phyloP scores from a whole-genome alignment of 2,113 vertebrate species.

The Jaculus jaculus region DNA sequence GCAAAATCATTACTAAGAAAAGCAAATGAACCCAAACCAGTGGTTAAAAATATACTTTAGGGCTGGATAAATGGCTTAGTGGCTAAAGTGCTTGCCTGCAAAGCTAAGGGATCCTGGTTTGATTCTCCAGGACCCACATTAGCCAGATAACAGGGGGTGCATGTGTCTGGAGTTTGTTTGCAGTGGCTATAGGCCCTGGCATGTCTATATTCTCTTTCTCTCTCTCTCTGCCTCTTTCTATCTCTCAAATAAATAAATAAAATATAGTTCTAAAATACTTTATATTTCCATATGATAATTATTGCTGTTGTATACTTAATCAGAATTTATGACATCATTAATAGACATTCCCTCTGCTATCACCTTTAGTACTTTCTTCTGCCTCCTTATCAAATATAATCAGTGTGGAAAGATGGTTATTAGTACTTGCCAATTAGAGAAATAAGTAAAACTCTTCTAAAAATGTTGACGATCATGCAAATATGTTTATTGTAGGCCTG shows the following conservation, averaged over 20 bases:
- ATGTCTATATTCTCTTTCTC: too few relatives aligned
- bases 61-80: too few relatives aligned
- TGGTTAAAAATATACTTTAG: neutral
- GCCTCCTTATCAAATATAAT: neutral
- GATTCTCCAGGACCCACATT: too few relatives aligned
- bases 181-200: too few relatives aligned
- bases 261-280: too few relatives aligned
- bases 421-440: neutral
- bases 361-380: neutral
- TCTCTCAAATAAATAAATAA: too few relatives aligned
- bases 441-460: neutral
- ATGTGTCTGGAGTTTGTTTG: too few relatives aligned
- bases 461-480: neutral
- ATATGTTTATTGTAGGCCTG: constrained; percentile 81
- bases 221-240: too few relatives aligned
- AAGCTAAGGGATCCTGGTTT: too few relatives aligned
- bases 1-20: neutral
- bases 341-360: neutral
- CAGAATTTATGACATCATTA: neutral
- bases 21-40: neutral
- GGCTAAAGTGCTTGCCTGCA: too few relatives aligned
- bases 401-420: neutral
- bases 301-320: neutral
- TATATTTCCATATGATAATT: neutral
- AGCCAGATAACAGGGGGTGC: too few relatives aligned